Conservation (phyloP, 2,888 invertebrate genomes). For the Leptinotarsa tumamoca region DNA sequence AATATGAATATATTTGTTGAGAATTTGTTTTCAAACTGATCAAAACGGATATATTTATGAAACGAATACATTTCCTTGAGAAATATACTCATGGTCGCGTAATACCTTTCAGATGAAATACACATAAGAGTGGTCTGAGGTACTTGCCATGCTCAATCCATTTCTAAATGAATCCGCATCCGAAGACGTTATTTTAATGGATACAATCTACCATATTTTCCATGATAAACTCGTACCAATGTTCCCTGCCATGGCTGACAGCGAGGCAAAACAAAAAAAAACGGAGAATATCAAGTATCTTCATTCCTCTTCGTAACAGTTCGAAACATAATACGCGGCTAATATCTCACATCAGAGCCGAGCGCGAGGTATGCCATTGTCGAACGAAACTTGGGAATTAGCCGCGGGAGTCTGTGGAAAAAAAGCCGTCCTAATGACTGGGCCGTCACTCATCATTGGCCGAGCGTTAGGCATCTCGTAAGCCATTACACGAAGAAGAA, state of each 20-base stretch:
- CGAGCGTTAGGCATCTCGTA: conserved; percentile 58
- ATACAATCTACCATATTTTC: background rate
- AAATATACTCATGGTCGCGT: too few relatives aligned
- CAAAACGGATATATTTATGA: too few relatives aligned
- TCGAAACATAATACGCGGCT: conserved; percentile 27
- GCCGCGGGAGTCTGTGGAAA: conserved; percentile 55
- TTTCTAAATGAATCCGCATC: background rate
- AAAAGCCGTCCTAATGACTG: conserved; percentile 63
- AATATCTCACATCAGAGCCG: conserved; percentile 38
- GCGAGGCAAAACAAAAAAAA: background rate
- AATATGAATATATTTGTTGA: too few relatives aligned
- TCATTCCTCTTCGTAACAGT: background rate
- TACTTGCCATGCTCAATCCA: too few relatives aligned
- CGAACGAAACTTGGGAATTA: conserved; percentile 53
- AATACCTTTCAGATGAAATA: too few relatives aligned
- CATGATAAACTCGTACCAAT: background rate
- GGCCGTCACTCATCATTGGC: conserved; percentile 67
- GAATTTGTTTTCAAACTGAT: too few relatives aligned
- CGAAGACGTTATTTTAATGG: background rate
- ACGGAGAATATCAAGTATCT: conserved; percentile 13
- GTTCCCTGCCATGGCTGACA: background rate
- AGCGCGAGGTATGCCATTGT: conserved; percentile 46
- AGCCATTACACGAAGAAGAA: conserved; percentile 29
- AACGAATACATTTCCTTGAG: too few relatives aligned
- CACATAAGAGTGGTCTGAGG: too few relatives aligned